phyloP scores from a whole-genome alignment of 2,797 vertebrate species.

The Protonibea diacanthus region DNA sequence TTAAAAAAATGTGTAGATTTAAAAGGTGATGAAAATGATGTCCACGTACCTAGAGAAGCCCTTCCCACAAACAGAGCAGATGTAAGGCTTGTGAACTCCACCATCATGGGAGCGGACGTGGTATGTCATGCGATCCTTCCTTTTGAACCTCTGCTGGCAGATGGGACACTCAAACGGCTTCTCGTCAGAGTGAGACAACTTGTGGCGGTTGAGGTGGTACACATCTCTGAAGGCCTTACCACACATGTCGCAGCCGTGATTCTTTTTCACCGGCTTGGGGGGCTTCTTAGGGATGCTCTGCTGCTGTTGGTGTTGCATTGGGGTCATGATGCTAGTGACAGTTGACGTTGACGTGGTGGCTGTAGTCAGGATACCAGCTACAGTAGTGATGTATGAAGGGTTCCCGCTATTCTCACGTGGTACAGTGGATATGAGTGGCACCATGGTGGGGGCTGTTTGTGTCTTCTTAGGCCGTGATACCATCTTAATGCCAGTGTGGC shows the following conservation, averaged over 20 bases:
- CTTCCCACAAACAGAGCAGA: conserved; percentile 98
- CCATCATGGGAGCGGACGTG: conserved; percentile 98
- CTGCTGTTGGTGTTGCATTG: conserved; percentile 82
- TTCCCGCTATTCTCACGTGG: conserved; percentile 92
- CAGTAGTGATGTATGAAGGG: conserved; percentile 91
- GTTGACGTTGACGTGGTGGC: conserved; percentile 94
- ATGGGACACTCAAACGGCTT: conserved; percentile 98
- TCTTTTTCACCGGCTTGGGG: conserved; percentile 97
- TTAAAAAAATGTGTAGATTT: no score
- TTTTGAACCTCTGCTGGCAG: conserved; percentile 98
- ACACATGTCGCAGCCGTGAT: conserved; percentile 98
- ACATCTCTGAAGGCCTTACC: conserved; percentile 98
- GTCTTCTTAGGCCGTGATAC: conserved; percentile 96
- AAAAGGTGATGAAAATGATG: not conserved
- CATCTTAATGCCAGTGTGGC: conserved; percentile 98
- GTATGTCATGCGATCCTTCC: conserved; percentile 99
- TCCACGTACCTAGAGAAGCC: conserved; percentile 94
- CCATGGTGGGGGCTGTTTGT: conserved; percentile 89
- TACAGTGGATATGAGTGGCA: conserved; percentile 95
- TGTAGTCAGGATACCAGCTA: conserved; percentile 95
- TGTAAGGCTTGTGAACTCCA: conserved; percentile 97
- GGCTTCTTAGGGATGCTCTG: conserved; percentile 92
- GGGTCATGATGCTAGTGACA: conserved; percentile 79
- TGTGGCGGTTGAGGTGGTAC: conserved; percentile 97
- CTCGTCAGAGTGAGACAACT: conserved; percentile 97